Base-by-base conservation (phyloP, 53 echinoderm and acorn worm genomes). In the Hippasteria phrygiana region DNA sequence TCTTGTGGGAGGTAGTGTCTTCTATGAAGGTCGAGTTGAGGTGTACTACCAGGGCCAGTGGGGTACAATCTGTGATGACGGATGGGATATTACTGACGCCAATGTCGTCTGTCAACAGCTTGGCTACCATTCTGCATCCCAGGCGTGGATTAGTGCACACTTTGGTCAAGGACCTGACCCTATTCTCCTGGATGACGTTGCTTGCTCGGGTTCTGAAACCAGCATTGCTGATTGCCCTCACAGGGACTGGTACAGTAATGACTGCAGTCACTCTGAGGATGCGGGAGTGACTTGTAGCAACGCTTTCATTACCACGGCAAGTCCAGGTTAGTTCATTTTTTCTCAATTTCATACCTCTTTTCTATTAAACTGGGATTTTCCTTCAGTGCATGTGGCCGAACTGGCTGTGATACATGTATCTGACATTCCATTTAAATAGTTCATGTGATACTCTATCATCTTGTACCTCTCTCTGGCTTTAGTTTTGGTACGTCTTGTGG, bases 401-500 rank as follows among this genome's bases (percentile, higher is more conserved):
- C n/a, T n/a, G n/a, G n/a, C n/a, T n/a, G n/a, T n/a, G n/a, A n/a
- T n/a, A n/a, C n/a, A n/a, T n/a, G n/a, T n/a, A n/a, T n/a, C n/a
- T n/a, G n/a, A n/a, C n/a, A n/a, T n/a, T n/a, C n/a, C n/a, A n/a
- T n/a, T n/a, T n/a, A n/a, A n/a, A n/a, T n/a, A n/a, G n/a, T n/a
- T n/a, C n/a, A n/a, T n/a, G n/a, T n/a, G n/a, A n/a, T n/a, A n/a
- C n/a, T n/a, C n/a, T 14, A 20, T 51, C 3, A 51, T 13, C 20
- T 51, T 51, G 51, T 51, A 14, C 20, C 42, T 5, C 20, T 8
- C 34, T 33, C 37, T 40, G 20, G 22, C 29, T 13, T 43, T 24
- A 42, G 71, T 38, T 40, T 36, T 51, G 0, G 84, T 92, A 16
- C 87, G 88, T 1, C 91, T 91, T 6, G 74, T 64, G 40, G 91